Conservation (phyloP, 2,113 vertebrate genomes). For the Eretmochelys imbricata region DNA sequence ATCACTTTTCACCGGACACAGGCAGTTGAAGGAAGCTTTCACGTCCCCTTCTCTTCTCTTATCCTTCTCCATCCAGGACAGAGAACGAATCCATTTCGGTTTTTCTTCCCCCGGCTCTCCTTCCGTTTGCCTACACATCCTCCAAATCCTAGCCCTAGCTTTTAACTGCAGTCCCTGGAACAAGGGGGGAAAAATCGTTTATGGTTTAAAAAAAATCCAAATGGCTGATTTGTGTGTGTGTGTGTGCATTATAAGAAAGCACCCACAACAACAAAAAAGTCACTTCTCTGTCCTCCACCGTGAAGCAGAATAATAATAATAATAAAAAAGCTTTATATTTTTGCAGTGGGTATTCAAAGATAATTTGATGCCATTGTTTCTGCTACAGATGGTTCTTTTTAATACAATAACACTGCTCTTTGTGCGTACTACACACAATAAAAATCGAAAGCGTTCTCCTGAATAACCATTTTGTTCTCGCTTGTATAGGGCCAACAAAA, state of each 20-base stretch:
- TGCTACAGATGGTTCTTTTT: conserved; percentile 99
- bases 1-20: conserved; percentile 78
- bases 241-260: conserved; percentile 92
- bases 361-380: conserved; percentile 99
- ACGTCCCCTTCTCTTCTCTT: conserved; percentile 54
- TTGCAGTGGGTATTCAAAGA: conserved; percentile 99
- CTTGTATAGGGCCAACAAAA: conserved; percentile 99
- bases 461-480: conserved; percentile 99
- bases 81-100: conserved; percentile 81
- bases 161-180: conserved; percentile 92
- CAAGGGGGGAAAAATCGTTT: conserved; percentile 93
- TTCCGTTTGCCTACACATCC: conserved; percentile 80
- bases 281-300: conserved; percentile 94
- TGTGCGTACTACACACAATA: conserved; percentile 99
- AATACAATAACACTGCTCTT: conserved; percentile 99
- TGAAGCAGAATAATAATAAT: conserved; percentile 91
- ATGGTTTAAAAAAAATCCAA: conserved; percentile 97
- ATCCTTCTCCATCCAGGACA: conserved; percentile 77
- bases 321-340: conserved; percentile 99
- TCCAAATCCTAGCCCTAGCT: conserved; percentile 84
- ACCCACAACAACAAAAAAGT: conserved; percentile 99
- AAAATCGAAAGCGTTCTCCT: conserved; percentile 99
- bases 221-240: conserved; percentile 89
- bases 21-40: conserved; percentile 67
- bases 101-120: conserved; percentile 78